Evolutionary conservation across 1,140 invertebrate species (phyloP).

Genomic region (Potamilus streckersoni): DNA sequence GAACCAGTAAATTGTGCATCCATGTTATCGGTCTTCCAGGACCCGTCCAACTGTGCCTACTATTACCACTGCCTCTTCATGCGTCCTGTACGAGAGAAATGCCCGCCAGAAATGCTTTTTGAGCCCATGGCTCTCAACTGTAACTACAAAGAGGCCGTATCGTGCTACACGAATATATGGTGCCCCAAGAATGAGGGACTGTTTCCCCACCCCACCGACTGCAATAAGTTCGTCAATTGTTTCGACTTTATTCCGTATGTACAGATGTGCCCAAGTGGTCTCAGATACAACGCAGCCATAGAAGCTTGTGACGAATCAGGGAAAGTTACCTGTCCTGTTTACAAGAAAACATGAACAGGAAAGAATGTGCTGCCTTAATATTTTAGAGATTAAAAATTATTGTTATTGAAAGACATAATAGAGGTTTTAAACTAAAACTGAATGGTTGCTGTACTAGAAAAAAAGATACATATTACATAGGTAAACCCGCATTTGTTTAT

Average conservation of each 20-base stretch:
- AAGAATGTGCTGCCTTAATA: too few species aligned
- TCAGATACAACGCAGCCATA: constrained; percentile 30
- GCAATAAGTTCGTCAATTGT: constrained; percentile 43
- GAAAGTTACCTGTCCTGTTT: too few species aligned
- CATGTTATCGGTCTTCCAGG: constrained; percentile 24
- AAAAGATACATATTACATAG: too few species aligned
- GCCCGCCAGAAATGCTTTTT: constrained; percentile 38
- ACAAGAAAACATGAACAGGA: too few species aligned
- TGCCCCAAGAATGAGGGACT: constrained; percentile 38
- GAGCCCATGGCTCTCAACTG: constrained; percentile 38
- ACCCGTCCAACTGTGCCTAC: constrained; percentile 42
- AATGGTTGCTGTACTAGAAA: too few species aligned
- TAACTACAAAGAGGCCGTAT: constrained; percentile 39
- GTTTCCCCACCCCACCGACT: constrained; percentile 37
- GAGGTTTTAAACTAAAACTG: too few species aligned
- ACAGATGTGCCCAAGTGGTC: constrained; percentile 29
- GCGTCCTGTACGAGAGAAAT: constrained; percentile 27
- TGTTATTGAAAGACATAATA: too few species aligned
- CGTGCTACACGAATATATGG: constrained; percentile 36
- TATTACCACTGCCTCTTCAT: constrained; percentile 37
- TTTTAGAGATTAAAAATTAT: too few species aligned
- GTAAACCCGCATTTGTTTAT: too few species aligned
- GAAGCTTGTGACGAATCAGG: constrained; percentile 19
- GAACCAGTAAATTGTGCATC: constrained; percentile 18
- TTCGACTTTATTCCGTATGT: constrained; percentile 41